Conservation (phyloP, 2,888 invertebrate genomes). For the Mactromeris polynyma region DNA sequence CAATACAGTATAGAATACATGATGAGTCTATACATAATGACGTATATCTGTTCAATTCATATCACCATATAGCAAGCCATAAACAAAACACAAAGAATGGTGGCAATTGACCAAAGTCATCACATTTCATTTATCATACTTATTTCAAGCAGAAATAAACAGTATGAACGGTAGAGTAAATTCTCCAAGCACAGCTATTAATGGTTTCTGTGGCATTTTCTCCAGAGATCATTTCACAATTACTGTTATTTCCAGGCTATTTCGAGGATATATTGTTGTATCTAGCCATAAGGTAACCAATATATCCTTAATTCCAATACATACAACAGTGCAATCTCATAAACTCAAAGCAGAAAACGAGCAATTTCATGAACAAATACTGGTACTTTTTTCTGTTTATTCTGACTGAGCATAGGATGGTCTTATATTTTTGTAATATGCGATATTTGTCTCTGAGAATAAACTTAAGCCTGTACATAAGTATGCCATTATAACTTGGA, state of each 20-base stretch:
- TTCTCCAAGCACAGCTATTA: background rate
- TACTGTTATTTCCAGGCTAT: background rate
- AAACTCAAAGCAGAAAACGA: background rate
- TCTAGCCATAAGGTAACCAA: background rate
- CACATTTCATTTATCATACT: background rate
- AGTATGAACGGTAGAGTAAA: background rate
- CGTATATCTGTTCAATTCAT: no score
- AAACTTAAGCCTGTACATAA: no score
- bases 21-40: no score
- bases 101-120: background rate
- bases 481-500: no score
- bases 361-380: background rate
- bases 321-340: background rate
- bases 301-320: background rate
- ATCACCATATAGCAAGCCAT: no score
- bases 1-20: no score
- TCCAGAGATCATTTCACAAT: background rate
- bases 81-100: background rate
- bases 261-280: background rate
- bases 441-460: no score
- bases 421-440: no score
- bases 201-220: background rate
- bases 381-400: no score
- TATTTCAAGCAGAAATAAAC: background rate
- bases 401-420: no score